Base-by-base conservation (phyloP, 2,797 vertebrate species). In the Rhinatrema bivittatum region DNA sequence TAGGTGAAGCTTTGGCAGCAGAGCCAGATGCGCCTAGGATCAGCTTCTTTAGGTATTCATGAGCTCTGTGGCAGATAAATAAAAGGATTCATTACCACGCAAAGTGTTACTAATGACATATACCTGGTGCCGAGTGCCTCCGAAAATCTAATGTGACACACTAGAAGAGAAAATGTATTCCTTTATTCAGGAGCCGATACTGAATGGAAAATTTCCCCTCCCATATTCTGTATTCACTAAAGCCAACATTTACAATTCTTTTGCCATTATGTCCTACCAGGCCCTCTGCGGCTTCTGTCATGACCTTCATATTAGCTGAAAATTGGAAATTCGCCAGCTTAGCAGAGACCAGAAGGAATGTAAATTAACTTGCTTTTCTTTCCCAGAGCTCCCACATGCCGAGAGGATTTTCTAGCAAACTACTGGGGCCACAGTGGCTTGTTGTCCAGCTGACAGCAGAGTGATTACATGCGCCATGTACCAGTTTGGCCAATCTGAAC, bases 51-150 rank as follows among this genome's bases (percentile, higher is more conserved):
- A 93, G 90, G 91, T 91, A 98, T 98, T 97, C 93, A 94, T 95
- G 90, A 95, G 90, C 85, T 79, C 77, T 80, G 86, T 71, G 77
- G 78, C 77, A 85, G 85, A 91, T 88, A 94, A 97, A 97, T 93
- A 90, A 95, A 91, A 90, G 90, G 90, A 82, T 93, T 95, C 91
- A 97, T 98, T 97, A 97, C 84, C 68, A 60, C 67, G 76, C 93
- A 89, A 93, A 94, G 85, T 94, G 93, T 96, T 95, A 98, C 94
- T 97, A 95, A 98, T 97, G 91, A 94, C 84, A 85, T 85, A 88
- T 95, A 96, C 94, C 94, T 96, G 91, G 89, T 79, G 89, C 89
- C 81, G 79, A 76, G 88, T 89, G 91, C 89, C 93, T 97, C 92
- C 87, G 87, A 90, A 96, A 94, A 97, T 95, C 87, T 82, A 93